Percentiles rank a stretch among this genome's conserved stretches.
Evolutionary conservation across 2,888 invertebrate species (phyloP).

Genomic region (Polylopha cassiicola): DNA sequence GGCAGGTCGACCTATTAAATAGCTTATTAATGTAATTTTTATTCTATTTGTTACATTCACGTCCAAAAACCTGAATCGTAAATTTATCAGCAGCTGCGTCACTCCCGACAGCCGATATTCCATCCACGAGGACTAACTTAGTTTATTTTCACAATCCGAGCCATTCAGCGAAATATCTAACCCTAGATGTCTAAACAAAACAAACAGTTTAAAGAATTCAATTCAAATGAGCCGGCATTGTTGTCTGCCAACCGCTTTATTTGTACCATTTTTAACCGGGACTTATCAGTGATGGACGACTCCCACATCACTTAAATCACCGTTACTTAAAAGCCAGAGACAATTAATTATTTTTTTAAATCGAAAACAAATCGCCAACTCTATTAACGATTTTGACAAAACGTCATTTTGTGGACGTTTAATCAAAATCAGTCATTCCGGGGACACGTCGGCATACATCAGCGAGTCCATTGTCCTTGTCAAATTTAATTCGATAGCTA

Average conservation of each 20-base stretch:
- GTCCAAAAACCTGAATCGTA: too few relatives aligned
- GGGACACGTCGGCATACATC: conserved; percentile 51
- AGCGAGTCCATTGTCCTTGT: conserved; percentile 39
- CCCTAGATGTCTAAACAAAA: conserved; percentile 39
- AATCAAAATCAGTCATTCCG: conserved; percentile 51
- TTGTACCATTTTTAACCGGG: conserved; percentile 49
- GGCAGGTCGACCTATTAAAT: too few relatives aligned
- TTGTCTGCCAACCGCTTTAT: conserved; percentile 61
- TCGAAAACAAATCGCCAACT: conserved; percentile 47
- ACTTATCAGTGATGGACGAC: conserved; percentile 56
- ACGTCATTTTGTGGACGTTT: conserved; percentile 53
- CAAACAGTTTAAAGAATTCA: conserved; percentile 48
- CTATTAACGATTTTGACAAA: conserved; percentile 58
- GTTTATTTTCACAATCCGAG: conserved; percentile 35
- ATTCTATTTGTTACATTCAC: too few relatives aligned
- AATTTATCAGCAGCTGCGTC: too few relatives aligned
- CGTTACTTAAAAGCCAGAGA: conserved; percentile 29
- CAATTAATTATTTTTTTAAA: conserved; percentile 54
- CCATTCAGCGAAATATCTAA: conserved; percentile 39
- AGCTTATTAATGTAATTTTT: too few relatives aligned
- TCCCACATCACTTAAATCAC: conserved; percentile 20
- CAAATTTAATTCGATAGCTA: conserved; percentile 43
- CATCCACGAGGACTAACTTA: conserved; percentile 25
- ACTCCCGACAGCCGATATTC: neutral
- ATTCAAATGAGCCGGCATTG: conserved; percentile 69